Base-by-base conservation (phyloP, 2,797 vertebrate genomes). In the Rhinogobio ventralis region DNA sequence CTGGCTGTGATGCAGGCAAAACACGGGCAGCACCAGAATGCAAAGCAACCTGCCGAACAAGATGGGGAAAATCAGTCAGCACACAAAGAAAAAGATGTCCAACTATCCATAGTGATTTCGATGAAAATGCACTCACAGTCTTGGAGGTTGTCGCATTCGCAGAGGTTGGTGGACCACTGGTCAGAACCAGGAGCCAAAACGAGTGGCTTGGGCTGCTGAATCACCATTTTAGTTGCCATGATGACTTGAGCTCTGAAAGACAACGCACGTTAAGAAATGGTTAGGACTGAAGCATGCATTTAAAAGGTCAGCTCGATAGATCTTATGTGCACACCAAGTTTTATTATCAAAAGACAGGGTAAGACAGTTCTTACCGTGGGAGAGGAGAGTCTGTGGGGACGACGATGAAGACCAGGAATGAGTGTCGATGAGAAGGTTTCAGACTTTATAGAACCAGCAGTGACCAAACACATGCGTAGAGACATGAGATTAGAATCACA, bases 11-110 rank as follows among this genome's bases (percentile, higher is more conserved):
- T 93, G 86, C 94, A 95, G 82, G 91, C 36, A 57, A 95, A 95
- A 86, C 91, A 94, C 0, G 91, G 91, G 45, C 87, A 71, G 83
- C 93, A 94, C 94, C 93, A 95, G 28, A 89, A 90, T 1, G 92
- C 91, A 0, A 93, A 87, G 88, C 94, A 95, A 85, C 94, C 94
- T 93, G 82, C 1, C 57, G 3, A 19, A 45, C 78, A 15, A 42
- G n/a, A 60, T 62, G 45, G 13, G 23, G 53, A 15, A 51, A 23
- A 25, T 45, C 20, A 25, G 11, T 28, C 28, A 55, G 45, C 15
- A 10, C 3, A 19, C 8, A 7, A 62, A 62, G 33, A 11, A 66
- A 67, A 66, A 55, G 1, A 60, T 62, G n/a, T 62, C n/a, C 5
- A 0, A 28, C n/a, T 25, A 60, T 60, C 11, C n/a, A 25, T 14